phyloP scores from a whole-genome alignment of 2,888 invertebrate genomes.

The Acleris literana region DNA sequence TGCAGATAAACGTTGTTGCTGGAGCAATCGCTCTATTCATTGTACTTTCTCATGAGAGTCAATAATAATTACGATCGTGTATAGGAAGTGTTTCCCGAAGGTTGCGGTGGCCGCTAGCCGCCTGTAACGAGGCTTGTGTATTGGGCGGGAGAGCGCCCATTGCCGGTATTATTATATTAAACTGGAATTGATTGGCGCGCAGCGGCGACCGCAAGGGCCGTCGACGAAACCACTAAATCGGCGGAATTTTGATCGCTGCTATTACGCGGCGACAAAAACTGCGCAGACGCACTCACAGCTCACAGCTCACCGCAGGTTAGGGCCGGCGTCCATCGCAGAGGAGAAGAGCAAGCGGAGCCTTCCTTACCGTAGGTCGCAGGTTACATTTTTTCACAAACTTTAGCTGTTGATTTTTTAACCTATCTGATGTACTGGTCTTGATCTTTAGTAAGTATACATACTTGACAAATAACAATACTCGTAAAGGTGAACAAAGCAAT shows the following conservation, averaged over 20 bases:
- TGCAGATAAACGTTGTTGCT: no score
- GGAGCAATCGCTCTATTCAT: no score
- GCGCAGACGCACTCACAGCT: slow-evolving; percentile 1
- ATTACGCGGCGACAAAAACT: slow-evolving; percentile 31
- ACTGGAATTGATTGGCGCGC: slow-evolving; percentile 25
- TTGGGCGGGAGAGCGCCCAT: slow-evolving; percentile 1
- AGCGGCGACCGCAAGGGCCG: slow-evolving; percentile 26
- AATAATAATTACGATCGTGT: neutral
- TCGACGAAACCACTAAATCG: slow-evolving; percentile 31
- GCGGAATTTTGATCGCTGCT: slow-evolving; percentile 31
- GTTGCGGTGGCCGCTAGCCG: slow-evolving; percentile 12
- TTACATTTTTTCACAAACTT: no score
- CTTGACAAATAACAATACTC: no score
- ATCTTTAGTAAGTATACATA: no score
- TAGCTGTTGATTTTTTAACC: no score
- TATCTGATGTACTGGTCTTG: no score
- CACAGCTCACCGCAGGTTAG: neutral
- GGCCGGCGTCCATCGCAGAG: no score
- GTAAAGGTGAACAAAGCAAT: no score
- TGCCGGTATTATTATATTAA: slow-evolving; percentile 32
- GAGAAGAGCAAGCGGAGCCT: no score
- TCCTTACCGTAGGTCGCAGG: no score
- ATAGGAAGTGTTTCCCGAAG: slow-evolving; percentile 6
- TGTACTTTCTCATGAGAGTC: no score
- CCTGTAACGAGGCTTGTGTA: slow-evolving; percentile 5